Conservation (phyloP, 2,797 vertebrate species). For the Rhodeus uyekii region DNA sequence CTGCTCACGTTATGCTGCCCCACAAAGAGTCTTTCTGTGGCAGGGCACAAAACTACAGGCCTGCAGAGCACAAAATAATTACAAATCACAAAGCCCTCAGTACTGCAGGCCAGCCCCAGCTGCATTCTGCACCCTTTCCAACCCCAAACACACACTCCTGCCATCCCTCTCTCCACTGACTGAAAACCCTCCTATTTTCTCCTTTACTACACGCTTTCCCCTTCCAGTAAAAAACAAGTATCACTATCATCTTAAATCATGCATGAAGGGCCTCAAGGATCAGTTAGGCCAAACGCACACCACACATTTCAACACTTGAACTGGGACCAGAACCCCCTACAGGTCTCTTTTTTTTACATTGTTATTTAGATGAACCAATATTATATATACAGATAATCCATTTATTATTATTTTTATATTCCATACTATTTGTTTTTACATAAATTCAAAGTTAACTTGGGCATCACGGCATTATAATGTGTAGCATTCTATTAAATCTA, state of each 20-base stretch:
- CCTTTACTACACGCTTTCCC: background rate
- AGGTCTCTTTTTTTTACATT: background rate
- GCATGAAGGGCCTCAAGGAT: background rate
- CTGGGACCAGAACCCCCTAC: background rate
- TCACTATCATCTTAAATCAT: background rate
- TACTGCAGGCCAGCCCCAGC: constrained; percentile 71
- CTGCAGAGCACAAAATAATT: constrained; percentile 78
- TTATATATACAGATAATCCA: background rate
- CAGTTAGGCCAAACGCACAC: background rate
- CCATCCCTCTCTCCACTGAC: constrained; percentile 17
- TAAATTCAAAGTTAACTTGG: too few relatives aligned
- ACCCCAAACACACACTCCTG: constrained; percentile 47
- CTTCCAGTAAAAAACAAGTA: background rate
- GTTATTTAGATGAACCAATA: background rate
- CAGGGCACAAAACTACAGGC: constrained; percentile 74
- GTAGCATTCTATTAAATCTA: background rate
- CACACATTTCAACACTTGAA: background rate
- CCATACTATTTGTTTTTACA: too few relatives aligned
- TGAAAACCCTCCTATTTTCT: background rate
- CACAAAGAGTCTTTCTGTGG: constrained; percentile 71
- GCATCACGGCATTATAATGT: background rate
- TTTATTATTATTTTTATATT: too few relatives aligned
- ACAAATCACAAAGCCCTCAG: constrained; percentile 81
- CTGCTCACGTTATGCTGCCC: constrained; percentile 62
- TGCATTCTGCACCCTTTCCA: constrained; percentile 68